These are phyloP conservation scores for Vulpes ferrilata DNA, from an alignment of 2,113 vertebrate genomes.

Conservation along the genomic window DNA sequence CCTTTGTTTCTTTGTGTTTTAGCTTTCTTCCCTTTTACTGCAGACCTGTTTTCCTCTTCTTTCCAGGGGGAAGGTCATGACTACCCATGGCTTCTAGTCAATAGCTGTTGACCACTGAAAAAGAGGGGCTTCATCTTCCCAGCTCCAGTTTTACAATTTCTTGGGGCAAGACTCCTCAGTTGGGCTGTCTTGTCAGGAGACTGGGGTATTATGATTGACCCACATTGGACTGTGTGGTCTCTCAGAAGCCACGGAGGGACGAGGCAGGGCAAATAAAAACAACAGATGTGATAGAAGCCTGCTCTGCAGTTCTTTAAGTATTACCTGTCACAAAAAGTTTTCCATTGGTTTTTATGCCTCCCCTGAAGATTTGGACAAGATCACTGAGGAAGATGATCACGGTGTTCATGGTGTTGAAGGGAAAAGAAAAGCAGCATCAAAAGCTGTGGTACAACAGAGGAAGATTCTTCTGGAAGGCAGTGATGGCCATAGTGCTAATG, in stretches of 20 bases:
- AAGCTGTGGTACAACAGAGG: constrained; percentile 68
- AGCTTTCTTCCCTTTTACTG: neutral
- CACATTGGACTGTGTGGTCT: neutral
- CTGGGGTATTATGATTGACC: neutral
- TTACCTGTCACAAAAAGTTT: neutral
- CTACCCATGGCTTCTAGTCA: neutral
- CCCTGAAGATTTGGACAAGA: constrained; percentile 88
- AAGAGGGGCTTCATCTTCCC: constrained; percentile 4
- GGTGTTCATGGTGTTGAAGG: neutral
- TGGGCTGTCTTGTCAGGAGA: neutral
- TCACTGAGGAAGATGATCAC: constrained; percentile 81
- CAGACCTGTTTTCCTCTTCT: neutral
- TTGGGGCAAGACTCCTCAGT: neutral
- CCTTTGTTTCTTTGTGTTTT: constrained; percentile 5
- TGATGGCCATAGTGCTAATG: constrained; percentile 4
- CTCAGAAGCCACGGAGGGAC: neutral
- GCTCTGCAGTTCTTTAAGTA: neutral
- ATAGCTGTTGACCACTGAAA: neutral
- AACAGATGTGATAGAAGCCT: neutral
- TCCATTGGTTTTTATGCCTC: neutral
- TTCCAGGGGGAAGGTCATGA: neutral
- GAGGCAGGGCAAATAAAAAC: neutral
- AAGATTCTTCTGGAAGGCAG: constrained; percentile 69
- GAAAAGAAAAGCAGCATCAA: constrained; percentile 77
- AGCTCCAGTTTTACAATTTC: neutral